Percentiles rank a stretch among this genome's conserved stretches.
phyloP scores from a whole-genome alignment of 1,140 invertebrate species.

The Heliconius eleuchia region DNA sequence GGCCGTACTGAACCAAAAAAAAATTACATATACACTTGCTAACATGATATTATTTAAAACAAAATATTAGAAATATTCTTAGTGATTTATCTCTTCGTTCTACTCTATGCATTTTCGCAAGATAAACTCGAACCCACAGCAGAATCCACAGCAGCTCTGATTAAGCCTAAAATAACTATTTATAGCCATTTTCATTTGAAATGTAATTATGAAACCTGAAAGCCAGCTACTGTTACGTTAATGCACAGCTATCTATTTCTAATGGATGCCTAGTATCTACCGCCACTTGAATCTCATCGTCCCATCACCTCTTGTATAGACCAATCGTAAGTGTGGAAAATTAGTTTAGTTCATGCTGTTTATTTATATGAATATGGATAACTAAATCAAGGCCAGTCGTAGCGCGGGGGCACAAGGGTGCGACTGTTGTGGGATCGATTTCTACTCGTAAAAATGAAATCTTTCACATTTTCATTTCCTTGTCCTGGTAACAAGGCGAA shows the following conservation, averaged over 20 bases:
- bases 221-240: conserved; percentile 30
- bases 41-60: background rate
- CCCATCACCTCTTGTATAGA: conserved; percentile 32
- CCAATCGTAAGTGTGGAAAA: conserved; percentile 10
- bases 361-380: too few relatives aligned
- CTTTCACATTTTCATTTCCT: too few relatives aligned
- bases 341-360: background rate
- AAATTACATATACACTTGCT: too few relatives aligned
- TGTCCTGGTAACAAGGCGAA: too few relatives aligned
- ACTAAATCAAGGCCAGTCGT: background rate
- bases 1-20: too few relatives aligned
- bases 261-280: conserved; percentile 53
- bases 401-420: background rate
- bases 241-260: conserved; percentile 47
- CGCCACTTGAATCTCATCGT: conserved; percentile 47
- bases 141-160: too few relatives aligned
- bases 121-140: too few relatives aligned
- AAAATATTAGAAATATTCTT: background rate
- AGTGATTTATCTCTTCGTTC: background rate
- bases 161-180: background rate
- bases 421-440: background rate
- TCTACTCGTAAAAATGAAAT: too few relatives aligned
- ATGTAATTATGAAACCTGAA: background rate
- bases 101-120: background rate
- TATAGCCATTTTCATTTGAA: background rate